Base-by-base conservation (phyloP, 2,888 invertebrate species). In the Lucinisca nassula region DNA sequence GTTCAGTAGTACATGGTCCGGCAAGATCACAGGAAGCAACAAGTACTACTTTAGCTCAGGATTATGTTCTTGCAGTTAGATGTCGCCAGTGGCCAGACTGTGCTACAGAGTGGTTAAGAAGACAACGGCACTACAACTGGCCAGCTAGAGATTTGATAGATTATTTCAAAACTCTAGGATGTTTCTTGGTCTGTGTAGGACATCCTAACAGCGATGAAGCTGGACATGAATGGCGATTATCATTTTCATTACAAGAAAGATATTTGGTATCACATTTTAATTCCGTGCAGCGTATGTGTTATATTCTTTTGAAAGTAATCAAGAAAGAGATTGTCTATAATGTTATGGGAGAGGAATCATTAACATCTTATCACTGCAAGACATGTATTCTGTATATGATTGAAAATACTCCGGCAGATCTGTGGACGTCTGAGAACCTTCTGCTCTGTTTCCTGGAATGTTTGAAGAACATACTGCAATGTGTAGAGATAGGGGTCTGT, bases 61-160 rank as follows among this genome's bases (percentile, higher is more conserved):
- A 72, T 30, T n/a, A 38, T 37, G 72, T 72, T n/a, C 40, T n/a
- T 8, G 35, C 72, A 12, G n/a, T 72, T 37, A 4, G 21, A 24
- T 72, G 72, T 37, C 35, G 21, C 14, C 12, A 3, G 4, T 72
- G 72, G 72, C 72, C 72, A 12, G 4, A 4, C 3, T n/a, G n/a
- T 21, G 72, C 72, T 24, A 10, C 14, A 37, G n/a, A 17, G 6
- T 72, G 72, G 72, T 6, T 72, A 4, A 8, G 10, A 6, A 37
- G 24, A 21, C 10, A 10, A 1, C 14, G 72, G n/a, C 6, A 24
- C n/a, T 10, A 6, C 3, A 14, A 8, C 6, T 75, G 0, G 78
- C 58, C 77, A 70, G 79, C 24, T 55, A 55, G 61, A 82, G 77
- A 72, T 0, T 45, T 24, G n/a, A 37, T 24, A 38, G 32, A 83